Base-by-base conservation (phyloP, 2,888 invertebrate species). In the Axea sp. region DNA sequence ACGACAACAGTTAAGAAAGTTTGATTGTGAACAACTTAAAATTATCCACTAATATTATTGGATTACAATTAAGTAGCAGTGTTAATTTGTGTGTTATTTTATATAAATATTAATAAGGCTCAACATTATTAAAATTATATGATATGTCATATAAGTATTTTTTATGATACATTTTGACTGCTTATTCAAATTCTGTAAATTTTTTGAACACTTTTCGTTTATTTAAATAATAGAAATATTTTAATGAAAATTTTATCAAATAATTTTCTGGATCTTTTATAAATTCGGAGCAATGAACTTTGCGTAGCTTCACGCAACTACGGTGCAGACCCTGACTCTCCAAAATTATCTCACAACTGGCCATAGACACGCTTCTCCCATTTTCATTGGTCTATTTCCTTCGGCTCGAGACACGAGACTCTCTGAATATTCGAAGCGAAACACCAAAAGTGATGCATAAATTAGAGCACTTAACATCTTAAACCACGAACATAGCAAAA, bases 311-410 rank as follows among this genome's bases (percentile, higher is more conserved):
- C 41, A 41, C 55, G 60, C 31, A 45, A 57, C 55, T 39, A 43
- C 60, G 51, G 51, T 30, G 71, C 64, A 64, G 59, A 64, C 72
- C 65, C 72, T 60, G 72, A 60, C 65, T 69, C 69, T 64, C 74
- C 74, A 74, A 74, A 74, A 65, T 74, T 74, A 74, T 69, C 74
- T 65, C 64, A 35, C 59, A 53, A 64, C 69, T 53, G 47, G 39
- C 60, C 55, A 65, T 60, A 69, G 53, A 69, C 65, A 65, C 41
- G 69, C 69, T 57, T 59, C 68, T 69, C 45, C 69, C 69, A 64
- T 69, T 74, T 69, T 64, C 68, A 64, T 74, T 68, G 68, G 68
- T 74, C 68, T 73, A 68, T 73, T 73, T 68, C 68, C 64, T 69
- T 22, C 31, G 43, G 17, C 68, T 67, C 49, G 53, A 57, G 62